Evolutionary conservation across 1,140 invertebrate genomes (phyloP), one percentile per base, ranked within the genome.

Genomic region (Neelides sp.): DNA sequence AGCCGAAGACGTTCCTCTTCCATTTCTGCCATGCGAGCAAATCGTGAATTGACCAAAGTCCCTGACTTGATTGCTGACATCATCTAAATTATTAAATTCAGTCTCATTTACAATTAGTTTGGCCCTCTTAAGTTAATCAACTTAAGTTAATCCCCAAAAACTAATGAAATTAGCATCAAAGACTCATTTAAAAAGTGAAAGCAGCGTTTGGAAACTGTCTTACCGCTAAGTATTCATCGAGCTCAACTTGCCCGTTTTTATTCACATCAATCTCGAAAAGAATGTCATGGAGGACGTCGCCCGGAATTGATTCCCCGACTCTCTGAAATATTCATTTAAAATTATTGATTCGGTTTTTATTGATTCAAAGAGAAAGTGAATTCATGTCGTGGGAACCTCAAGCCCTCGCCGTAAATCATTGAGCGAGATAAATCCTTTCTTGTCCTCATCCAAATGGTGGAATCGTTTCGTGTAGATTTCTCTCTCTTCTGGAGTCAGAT

Each of bases 141-240:
- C 3, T 13, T 36, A 52, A 40, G 27, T 34, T 20, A 17, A 34
- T 34, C n/a, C 15, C 22, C 4, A 4, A n/a, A 17, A 4, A 34
- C 19, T 22, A 52, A 7, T 13, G 13, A 26, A 7, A 3, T 10
- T 34, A 36, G 13, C 2, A 35, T 23, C 26, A 36, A 32, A 51
- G 30, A 15, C 1, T n/a, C 7, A 47, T 48, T 40, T 40, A 26
- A 15, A 34, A 35, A 57, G 15, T 34, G 3, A 24, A 56, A 39
- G 3, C 30, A 20, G 19, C 30, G 20, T 35, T 20, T 10, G 10
- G 3, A 19, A 50, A 49, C 7, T 44, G 41, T 62, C 63, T 55
- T 77, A 97, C 93, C 86, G 97, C 91, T 66, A 98, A 76, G 71
- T 96, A 98, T 73, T 98, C 94, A 66, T 94, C 90, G 64, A 98